These are phyloP conservation scores for Enteromius radiatus DNA, from an alignment of 2,797 vertebrate genomes.

Conservation along the genomic window DNA sequence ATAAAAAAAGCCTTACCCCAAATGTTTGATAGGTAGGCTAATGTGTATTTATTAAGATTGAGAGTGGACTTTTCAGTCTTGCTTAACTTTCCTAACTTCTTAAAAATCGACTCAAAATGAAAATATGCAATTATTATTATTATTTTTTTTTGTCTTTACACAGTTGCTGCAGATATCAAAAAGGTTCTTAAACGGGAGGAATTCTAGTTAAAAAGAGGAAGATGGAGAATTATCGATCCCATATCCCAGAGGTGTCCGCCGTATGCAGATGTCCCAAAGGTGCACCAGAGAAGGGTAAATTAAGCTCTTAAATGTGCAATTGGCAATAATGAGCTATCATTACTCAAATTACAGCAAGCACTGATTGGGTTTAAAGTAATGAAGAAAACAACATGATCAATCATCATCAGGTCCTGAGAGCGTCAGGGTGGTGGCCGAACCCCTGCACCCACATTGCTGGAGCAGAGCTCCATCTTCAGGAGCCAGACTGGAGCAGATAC, in stretches of 20 bases:
- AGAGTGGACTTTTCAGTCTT: conserved; percentile 1
- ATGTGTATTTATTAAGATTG: background rate
- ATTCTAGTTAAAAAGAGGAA: conserved; percentile 49
- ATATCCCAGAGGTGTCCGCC: conserved; percentile 59
- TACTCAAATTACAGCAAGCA: conserved; percentile 98
- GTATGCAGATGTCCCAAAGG: conserved; percentile 76
- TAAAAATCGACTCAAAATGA: conserved; percentile 39
- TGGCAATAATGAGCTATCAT: conserved; percentile 99
- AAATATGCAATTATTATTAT: conserved; percentile 17
- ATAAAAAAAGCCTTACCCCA: conserved; percentile 30
- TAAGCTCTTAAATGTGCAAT: conserved; percentile 95
- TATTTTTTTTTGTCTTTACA: conserved; percentile 7
- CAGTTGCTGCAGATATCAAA: conserved; percentile 58
- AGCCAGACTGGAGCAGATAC: conserved; percentile 65
- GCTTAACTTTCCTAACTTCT: conserved; percentile 17
- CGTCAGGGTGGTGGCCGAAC: conserved; percentile 80
- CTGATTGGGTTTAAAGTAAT: conserved; percentile 99
- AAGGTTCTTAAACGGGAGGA: background rate
- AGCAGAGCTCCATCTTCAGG: conserved; percentile 87
- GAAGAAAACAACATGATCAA: conserved; percentile 99
- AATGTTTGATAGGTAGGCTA: conserved; percentile 51
- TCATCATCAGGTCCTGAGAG: conserved; percentile 94
- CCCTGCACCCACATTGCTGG: conserved; percentile 74
- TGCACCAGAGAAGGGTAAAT: conserved; percentile 81
- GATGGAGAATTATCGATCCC: conserved; percentile 75